Percentiles rank a stretch among this genome's conserved stretches.
Evolutionary conservation across 1,140 invertebrate species (phyloP).

Genomic region (Drosophila auraria): DNA sequence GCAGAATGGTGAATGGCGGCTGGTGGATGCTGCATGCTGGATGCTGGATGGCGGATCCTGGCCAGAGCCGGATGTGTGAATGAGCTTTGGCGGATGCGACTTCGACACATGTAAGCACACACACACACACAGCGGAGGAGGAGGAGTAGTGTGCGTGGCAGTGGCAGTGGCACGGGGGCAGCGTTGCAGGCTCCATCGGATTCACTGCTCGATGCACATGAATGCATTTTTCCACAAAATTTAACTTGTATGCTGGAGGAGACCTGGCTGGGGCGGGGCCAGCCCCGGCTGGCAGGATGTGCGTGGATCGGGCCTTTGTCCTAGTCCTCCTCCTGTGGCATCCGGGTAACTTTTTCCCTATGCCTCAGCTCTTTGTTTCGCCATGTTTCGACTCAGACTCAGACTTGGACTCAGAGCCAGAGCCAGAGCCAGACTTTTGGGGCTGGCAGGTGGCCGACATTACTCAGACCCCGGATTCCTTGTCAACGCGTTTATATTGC

Average conservation of each 20-base stretch:
- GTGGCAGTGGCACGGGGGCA: background rate
- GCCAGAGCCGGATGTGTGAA: conserved; percentile 63
- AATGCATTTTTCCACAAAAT: conserved; percentile 75
- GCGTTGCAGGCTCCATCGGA: conserved; percentile 66
- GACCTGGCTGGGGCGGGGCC: background rate
- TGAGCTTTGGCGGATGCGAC: conserved; percentile 65
- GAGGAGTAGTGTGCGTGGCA: background rate
- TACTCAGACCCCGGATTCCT: conserved; percentile 18
- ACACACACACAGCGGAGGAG: conserved; percentile 45
- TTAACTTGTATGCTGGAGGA: conserved; percentile 56
- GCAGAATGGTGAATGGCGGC: conserved; percentile 9
- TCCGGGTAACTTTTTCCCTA: conserved; percentile 30
- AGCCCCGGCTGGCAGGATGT: background rate
- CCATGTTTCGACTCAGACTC: conserved; percentile 4
- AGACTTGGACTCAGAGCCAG: background rate
- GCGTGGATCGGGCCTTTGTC: conserved; percentile 33
- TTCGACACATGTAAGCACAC: conserved; percentile 70
- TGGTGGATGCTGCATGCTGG: background rate
- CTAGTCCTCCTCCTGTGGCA: conserved; percentile 18
- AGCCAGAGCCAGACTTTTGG: background rate
- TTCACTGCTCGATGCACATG: conserved; percentile 72
- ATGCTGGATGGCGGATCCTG: conserved; percentile 15
- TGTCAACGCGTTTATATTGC: conserved; percentile 61
- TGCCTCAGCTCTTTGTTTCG: conserved; percentile 1
- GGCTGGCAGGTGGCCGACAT: conserved; percentile 41